phyloP scores from a whole-genome alignment of 1,140 invertebrate species.

The Drosophila pseudoobscura region DNA sequence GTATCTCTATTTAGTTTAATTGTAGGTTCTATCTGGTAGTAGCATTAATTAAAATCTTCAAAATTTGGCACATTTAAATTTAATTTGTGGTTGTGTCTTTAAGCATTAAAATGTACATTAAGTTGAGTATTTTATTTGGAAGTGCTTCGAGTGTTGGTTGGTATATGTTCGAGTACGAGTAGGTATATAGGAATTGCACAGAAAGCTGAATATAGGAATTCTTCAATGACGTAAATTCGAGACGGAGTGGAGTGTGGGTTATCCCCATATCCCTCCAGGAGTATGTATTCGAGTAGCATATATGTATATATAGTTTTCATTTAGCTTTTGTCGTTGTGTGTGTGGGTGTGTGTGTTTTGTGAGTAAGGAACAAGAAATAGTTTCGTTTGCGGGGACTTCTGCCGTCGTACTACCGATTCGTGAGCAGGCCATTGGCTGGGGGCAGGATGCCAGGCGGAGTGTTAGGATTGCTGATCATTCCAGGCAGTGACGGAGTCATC shows the following conservation, averaged over 20 bases:
- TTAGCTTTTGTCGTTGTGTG: slow-evolving; percentile 26
- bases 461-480: slow-evolving; percentile 68
- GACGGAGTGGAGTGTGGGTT: slow-evolving; percentile 21
- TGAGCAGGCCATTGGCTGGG: slow-evolving; percentile 74
- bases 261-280: slow-evolving; percentile 15
- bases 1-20: slow-evolving; percentile 40
- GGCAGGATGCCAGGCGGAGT: slow-evolving; percentile 64
- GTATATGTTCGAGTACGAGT: slow-evolving; percentile 1
- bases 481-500: slow-evolving; percentile 36
- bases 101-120: slow-evolving; percentile 51
- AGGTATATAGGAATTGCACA: slow-evolving; percentile 73
- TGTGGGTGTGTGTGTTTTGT: slow-evolving; percentile 39
- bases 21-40: slow-evolving; percentile 32
- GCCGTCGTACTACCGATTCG: slow-evolving; percentile 69
- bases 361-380: slow-evolving; percentile 81
- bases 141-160: slow-evolving; percentile 54
- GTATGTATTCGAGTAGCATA: slow-evolving; percentile 49
- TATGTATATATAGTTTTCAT: slow-evolving; percentile 36
- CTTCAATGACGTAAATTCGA: slow-evolving; percentile 69
- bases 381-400: slow-evolving; percentile 37
- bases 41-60: slow-evolving; percentile 49
- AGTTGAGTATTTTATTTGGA: slow-evolving; percentile 74
- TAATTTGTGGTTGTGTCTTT: slow-evolving; percentile 58
- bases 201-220: slow-evolving; percentile 78
- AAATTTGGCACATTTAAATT: slow-evolving; percentile 81